A percentile compares a stretch with the other conserved stretches of the same genome.
These are phyloP conservation scores for Thaumatotibia leucotreta DNA, from an alignment of 1,140 invertebrate species.

Conservation along the genomic window DNA sequence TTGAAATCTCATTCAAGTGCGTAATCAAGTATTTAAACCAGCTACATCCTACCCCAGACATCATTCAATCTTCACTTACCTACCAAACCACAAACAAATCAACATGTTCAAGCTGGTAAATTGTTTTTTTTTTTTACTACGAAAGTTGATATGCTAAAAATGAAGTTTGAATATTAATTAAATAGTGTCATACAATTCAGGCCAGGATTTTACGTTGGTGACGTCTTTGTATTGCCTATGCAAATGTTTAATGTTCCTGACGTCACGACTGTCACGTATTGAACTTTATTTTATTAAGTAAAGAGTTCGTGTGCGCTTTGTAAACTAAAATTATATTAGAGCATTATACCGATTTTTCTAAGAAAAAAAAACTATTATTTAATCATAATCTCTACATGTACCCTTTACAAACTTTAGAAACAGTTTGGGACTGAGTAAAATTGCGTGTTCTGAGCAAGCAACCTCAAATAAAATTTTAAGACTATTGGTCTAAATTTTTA, in stretches of 20 bases:
- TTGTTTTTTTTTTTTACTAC: neutral
- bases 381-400: too few species aligned
- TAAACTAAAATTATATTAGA: too few species aligned
- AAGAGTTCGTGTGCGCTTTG: too few species aligned
- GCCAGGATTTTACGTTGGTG: neutral
- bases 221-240: neutral
- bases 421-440: too few species aligned
- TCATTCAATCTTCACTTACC: conserved; percentile 41
- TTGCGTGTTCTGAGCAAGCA: too few species aligned
- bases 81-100: conserved; percentile 27
- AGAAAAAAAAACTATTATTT: too few species aligned
- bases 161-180: neutral
- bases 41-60: conserved; percentile 20
- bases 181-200: neutral
- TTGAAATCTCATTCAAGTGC: conserved; percentile 28
- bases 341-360: too few species aligned
- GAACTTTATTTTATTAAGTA: neutral
- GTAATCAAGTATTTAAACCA: conserved; percentile 51
- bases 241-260: neutral
- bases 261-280: neutral
- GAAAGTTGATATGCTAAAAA: neutral
- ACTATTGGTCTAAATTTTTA: too few species aligned
- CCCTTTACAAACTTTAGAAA: too few species aligned
- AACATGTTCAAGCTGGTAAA: conserved; percentile 64
- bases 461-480: too few species aligned